phyloP scores from a whole-genome alignment of 2,888 invertebrate species.

The Spialia ferax region DNA sequence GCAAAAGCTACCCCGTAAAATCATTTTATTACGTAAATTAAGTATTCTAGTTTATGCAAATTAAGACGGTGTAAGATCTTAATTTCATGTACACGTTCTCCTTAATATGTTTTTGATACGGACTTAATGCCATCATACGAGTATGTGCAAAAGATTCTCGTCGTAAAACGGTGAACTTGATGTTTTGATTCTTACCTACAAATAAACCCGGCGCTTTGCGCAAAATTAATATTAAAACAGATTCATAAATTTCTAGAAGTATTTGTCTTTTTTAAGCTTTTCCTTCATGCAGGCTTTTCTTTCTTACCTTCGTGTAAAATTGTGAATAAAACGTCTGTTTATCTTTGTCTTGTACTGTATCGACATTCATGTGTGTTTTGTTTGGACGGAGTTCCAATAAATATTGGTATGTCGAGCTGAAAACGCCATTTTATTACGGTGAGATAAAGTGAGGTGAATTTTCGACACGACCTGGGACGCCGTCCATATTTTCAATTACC shows the following conservation, averaged over 20 bases:
- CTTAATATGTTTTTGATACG: conserved; percentile 8
- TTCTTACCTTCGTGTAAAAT: no score
- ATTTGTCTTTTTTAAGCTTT: background rate
- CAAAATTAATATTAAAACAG: background rate
- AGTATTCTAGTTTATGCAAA: conserved; percentile 4
- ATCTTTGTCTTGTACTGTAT: conserved; percentile 10
- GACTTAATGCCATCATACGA: background rate
- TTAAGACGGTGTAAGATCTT: conserved; percentile 23
- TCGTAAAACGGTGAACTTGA: conserved; percentile 18
- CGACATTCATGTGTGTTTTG: conserved; percentile 21
- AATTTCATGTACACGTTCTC: conserved; percentile 19
- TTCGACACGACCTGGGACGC: conserved; percentile 24
- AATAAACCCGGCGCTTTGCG: background rate
- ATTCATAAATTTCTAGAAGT: background rate
- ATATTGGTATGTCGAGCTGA: conserved; percentile 35
- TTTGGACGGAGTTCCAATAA: conserved; percentile 23
- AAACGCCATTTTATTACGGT: conserved; percentile 37
- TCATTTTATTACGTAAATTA: no score
- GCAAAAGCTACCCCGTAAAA: no score
- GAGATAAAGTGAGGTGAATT: conserved; percentile 35
- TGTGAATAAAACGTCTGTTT: no score
- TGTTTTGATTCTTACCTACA: conserved; percentile 16
- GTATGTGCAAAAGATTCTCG: background rate
- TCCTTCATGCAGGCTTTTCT: no score
- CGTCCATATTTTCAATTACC: conserved; percentile 39